These are phyloP conservation scores for Latrodectus elegans DNA, from an alignment of 2,888 invertebrate genomes.

Conservation along the genomic window DNA sequence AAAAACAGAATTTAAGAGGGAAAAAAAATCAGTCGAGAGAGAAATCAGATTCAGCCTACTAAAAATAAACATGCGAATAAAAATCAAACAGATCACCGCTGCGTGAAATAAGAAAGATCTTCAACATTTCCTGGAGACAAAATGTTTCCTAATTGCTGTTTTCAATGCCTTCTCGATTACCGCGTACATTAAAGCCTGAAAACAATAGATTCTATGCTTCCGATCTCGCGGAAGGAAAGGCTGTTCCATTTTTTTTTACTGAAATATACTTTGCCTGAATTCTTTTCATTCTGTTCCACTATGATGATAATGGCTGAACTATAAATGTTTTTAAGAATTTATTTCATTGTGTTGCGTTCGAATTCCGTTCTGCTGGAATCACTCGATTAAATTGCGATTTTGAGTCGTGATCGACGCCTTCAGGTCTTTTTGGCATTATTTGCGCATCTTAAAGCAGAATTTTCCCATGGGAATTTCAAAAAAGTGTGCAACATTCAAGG, in stretches of 20 bases:
- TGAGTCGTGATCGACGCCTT: neutral
- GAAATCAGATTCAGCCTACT: neutral
- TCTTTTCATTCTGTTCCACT: slow-evolving; percentile 40
- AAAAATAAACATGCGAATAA: neutral
- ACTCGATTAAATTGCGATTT: slow-evolving; percentile 6
- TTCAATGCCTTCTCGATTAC: slow-evolving; percentile 41
- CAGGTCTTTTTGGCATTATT: neutral
- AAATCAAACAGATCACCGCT: slow-evolving; percentile 6
- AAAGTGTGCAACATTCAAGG: no score
- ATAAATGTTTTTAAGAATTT: neutral
- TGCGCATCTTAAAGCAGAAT: neutral
- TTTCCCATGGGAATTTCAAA: neutral
- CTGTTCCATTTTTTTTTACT: slow-evolving; percentile 1
- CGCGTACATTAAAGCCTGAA: slow-evolving; percentile 27
- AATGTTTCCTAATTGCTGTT: slow-evolving; percentile 33
- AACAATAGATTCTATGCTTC: slow-evolving; percentile 30
- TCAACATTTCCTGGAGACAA: slow-evolving; percentile 22
- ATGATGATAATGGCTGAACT: neutral
- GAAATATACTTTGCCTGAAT: slow-evolving; percentile 21
- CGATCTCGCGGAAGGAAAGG: neutral
- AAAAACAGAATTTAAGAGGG: no score
- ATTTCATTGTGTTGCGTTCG: slow-evolving; percentile 1
- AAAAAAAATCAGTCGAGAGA: no score
- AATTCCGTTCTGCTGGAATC: slow-evolving; percentile 20
- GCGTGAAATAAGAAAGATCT: slow-evolving; percentile 38